Evolutionary conservation across 2,888 invertebrate genomes (phyloP).

Genomic region (Trypoxylon attenuatum): DNA sequence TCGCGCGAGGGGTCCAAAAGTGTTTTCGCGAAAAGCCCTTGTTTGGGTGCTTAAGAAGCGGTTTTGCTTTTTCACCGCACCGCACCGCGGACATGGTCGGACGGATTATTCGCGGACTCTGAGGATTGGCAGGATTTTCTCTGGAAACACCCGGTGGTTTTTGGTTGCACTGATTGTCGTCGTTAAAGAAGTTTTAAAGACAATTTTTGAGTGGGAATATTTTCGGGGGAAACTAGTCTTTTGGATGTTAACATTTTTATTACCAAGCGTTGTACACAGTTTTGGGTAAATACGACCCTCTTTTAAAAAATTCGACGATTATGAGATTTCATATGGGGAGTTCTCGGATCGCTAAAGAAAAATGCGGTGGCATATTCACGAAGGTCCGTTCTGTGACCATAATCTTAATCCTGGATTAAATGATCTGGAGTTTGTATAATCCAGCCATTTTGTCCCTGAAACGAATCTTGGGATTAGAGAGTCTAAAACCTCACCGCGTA

Average conservation of each 20-base stretch:
- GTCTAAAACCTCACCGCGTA: slow-evolving; percentile 47
- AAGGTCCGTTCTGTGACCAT: slow-evolving; percentile 41
- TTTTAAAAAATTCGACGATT: too few species aligned
- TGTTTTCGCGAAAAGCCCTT: slow-evolving; percentile 9
- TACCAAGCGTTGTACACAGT: too few species aligned
- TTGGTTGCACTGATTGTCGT: neutral
- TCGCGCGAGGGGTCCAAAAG: neutral
- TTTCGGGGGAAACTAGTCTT: too few species aligned
- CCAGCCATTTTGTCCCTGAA: slow-evolving; percentile 54
- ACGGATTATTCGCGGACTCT: neutral
- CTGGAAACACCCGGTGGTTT: neutral
- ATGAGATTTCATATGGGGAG: slow-evolving; percentile 32
- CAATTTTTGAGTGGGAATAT: too few species aligned
- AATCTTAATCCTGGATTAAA: slow-evolving; percentile 59
- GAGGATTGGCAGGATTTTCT: neutral
- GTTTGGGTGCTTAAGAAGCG: neutral
- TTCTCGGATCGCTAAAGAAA: slow-evolving; percentile 31
- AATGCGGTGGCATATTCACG: slow-evolving; percentile 42
- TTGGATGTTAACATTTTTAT: too few species aligned
- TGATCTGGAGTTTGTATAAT: slow-evolving; percentile 55
- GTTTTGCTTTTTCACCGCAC: neutral
- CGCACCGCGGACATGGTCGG: neutral
- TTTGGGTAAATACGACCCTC: too few species aligned
- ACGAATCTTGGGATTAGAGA: slow-evolving; percentile 56
- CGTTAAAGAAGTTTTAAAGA: neutral